Evolutionary conservation across 1,140 invertebrate genomes (phyloP), one percentile per base, ranked within the genome.

Genomic region (Zaprionus davidi): DNA sequence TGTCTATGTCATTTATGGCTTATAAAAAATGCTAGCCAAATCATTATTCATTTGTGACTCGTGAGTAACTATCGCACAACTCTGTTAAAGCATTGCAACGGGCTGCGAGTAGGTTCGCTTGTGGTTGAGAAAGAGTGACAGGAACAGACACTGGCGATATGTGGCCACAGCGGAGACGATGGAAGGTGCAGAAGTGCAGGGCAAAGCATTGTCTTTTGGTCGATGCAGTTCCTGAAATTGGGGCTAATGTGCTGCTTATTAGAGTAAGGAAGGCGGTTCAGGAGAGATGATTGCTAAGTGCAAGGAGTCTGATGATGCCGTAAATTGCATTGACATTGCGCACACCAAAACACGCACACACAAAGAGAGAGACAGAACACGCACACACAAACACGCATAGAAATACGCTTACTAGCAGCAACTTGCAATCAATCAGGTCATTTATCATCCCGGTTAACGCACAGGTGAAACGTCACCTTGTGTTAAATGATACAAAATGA

Each of bases 181-280:
- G 41, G n/a, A 38, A 38, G 13, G 3, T 9, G 41, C n/a, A 46
- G 46, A 9, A 17, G 11, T 22, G 46, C 46, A 13, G 46, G 4
- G 46, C 11, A 51, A 7, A 4, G 46, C 20, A 17, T 51, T 51
- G 46, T 51, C 46, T 51, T 20, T 24, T 12, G 20, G 46, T 24
- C 3, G 11, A 51, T 38, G 56, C 11, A 58, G 31, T 22, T 58
- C 17, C 46, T 51, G 46, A 51, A 51, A 51, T 51, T 24, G 56
- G 73, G 49, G 72, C 72, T 82, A 82, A 75, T 82, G 76, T 64
- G 75, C 58, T 59, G 59, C 59, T 76, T 82, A 82, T 78, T 78
- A 82, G 62, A 49, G 63, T 44, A 24, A 13, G 28, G 58, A 9
- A 17, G 24, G 22, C 36, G 20, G 13, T 1, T 9, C 6, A 2